phyloP scores from a whole-genome alignment of 2,797 vertebrate species.

The Psittacula echo region DNA sequence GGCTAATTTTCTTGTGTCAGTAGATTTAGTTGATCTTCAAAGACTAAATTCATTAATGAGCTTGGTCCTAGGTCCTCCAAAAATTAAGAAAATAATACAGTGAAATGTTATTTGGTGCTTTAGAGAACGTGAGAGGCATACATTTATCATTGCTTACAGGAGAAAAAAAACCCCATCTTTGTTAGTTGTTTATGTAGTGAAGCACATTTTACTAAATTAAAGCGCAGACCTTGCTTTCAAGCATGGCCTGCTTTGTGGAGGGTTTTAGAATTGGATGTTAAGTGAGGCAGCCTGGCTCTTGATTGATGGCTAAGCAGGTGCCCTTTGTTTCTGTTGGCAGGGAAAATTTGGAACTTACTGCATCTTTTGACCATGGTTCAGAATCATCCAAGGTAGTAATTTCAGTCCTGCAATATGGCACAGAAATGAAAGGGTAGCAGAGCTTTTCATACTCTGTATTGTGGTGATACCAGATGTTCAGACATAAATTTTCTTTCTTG shows the following conservation, averaged over 20 bases:
- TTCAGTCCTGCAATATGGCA: not conserved
- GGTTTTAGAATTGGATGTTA: not conserved
- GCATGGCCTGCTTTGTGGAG: not conserved
- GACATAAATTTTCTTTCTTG: not conserved
- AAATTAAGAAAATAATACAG: not conserved
- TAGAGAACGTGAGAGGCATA: not conserved
- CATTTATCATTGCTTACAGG: not conserved
- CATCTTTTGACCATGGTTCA: not conserved
- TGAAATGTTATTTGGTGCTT: not conserved
- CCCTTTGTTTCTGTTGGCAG: not conserved
- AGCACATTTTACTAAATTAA: not conserved
- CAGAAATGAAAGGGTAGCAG: not conserved
- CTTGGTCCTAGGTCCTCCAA: not conserved
- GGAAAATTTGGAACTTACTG: not conserved
- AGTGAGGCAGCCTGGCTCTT: not conserved
- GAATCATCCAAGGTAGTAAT: not conserved
- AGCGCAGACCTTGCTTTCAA: not conserved
- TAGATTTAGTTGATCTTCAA: conserved; percentile 23
- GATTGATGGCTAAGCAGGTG: not conserved
- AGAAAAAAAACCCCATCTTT: not conserved
- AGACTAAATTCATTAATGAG: conserved; percentile 14
- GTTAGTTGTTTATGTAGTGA: not conserved
- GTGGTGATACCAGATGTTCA: conserved; percentile 8
- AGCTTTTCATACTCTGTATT: not conserved
- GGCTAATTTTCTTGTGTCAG: not conserved